A percentile compares a stretch with the other conserved stretches of the same genome.
Evolutionary conservation across 2,888 invertebrate genomes (phyloP).

Genomic region (Napeogenes inachia): DNA sequence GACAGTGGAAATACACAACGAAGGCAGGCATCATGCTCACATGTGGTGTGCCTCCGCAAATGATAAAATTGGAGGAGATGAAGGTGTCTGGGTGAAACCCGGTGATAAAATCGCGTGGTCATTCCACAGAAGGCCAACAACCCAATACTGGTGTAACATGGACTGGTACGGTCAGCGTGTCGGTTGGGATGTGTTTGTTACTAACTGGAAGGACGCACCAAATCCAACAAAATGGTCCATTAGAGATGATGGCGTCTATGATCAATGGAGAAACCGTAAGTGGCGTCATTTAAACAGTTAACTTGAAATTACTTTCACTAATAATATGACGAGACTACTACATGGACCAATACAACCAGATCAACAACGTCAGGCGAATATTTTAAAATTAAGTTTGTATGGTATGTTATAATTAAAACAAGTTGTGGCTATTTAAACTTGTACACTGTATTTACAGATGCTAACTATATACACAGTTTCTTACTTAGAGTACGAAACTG

Average conservation of each 20-base stretch:
- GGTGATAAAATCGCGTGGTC: slow-evolving; percentile 4
- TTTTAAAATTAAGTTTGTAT: too few species aligned
- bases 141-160: slow-evolving; percentile 1
- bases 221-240: slow-evolving; percentile 1
- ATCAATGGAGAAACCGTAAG: slow-evolving; percentile 5
- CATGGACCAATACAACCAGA: too few species aligned
- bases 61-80: slow-evolving; percentile 4
- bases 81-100: slow-evolving; percentile 1
- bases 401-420: too few species aligned
- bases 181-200: slow-evolving; percentile 3
- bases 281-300: not conserved
- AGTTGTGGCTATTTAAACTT: too few species aligned
- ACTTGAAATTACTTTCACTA: too few species aligned
- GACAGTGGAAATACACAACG: slow-evolving; percentile 1
- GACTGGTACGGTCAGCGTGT: slow-evolving; percentile 4
- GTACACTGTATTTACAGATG: too few species aligned
- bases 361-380: too few species aligned
- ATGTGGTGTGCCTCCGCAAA: slow-evolving; percentile 2
- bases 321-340: too few species aligned
- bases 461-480: too few species aligned
- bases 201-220: not conserved
- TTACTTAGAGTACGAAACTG: too few species aligned
- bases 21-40: not conserved
- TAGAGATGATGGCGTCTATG: not conserved
- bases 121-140: not conserved